A percentile compares a stretch with the other conserved stretches of the same genome.
phyloP scores from a whole-genome alignment of 1,140 invertebrate genomes.

The Chrysoperla carnea region DNA sequence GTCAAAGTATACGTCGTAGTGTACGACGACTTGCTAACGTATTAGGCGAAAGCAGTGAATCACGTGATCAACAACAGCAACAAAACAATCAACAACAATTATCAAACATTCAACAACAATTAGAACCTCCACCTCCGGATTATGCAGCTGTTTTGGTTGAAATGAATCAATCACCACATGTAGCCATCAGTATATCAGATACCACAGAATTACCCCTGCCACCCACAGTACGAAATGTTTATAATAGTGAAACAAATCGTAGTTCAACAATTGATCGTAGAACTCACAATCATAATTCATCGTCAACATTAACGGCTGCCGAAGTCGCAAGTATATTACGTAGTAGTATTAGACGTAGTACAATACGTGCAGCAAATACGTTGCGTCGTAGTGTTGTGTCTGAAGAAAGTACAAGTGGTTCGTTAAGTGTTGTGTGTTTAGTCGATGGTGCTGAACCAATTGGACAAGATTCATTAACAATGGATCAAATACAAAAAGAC shows the following conservation, averaged over 20 bases:
- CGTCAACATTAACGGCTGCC: constrained; percentile 29
- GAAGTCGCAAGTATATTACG: constrained; percentile 36
- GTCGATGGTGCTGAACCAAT: constrained; percentile 38
- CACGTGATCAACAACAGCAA: constrained; percentile 12
- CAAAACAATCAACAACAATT: constrained; percentile 4
- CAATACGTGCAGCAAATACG: constrained; percentile 16
- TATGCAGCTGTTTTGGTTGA: constrained; percentile 43
- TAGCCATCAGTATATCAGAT: constrained; percentile 14
- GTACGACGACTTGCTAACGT: constrained; percentile 44
- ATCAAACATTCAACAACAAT: not conserved
- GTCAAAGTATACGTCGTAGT: constrained; percentile 63
- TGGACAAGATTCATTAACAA: constrained; percentile 28
- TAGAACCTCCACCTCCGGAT: constrained; percentile 35
- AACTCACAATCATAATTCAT: constrained; percentile 1
- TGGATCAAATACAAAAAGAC: constrained; percentile 8
- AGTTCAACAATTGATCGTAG: constrained; percentile 1
- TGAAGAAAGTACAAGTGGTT: constrained; percentile 18
- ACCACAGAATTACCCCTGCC: constrained; percentile 2
- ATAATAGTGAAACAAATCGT: constrained; percentile 13
- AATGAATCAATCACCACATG: constrained; percentile 25
- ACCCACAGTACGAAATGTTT: not conserved
- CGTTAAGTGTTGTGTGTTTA: constrained; percentile 31
- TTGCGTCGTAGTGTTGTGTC: constrained; percentile 10
- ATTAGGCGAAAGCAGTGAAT: constrained; percentile 22
- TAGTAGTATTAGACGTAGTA: constrained; percentile 34